phyloP scores from a whole-genome alignment of 2,113 vertebrate genomes.

The Brachypodius melanocephalos region DNA sequence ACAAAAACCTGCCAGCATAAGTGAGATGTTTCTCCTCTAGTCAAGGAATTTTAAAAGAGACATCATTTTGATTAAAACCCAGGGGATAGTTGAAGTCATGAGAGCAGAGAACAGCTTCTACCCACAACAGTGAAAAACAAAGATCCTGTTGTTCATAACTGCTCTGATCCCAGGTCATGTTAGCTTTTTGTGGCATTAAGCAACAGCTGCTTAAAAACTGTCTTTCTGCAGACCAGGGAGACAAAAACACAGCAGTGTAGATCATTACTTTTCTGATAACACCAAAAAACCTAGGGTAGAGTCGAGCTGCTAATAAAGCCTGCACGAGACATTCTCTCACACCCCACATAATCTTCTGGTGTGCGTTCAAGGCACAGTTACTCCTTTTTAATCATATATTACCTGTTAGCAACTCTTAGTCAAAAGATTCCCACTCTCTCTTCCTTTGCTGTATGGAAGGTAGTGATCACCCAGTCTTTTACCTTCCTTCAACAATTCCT shows the following conservation, averaged over 20 bases:
- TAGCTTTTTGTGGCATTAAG: constrained; percentile 21
- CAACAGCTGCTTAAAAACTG: neutral
- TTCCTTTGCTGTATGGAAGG: neutral
- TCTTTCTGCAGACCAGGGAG: neutral
- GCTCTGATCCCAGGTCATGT: constrained; percentile 23
- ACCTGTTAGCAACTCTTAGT: neutral
- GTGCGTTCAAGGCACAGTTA: constrained; percentile 2
- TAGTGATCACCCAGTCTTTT: neutral
- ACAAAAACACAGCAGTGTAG: constrained; percentile 34
- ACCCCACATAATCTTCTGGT: neutral
- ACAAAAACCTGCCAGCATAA: neutral
- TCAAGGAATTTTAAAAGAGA: neutral
- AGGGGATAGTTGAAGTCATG: neutral
- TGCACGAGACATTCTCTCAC: neutral
- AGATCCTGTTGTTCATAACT: constrained; percentile 11
- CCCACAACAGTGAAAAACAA: constrained; percentile 23
- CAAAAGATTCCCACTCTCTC: neutral
- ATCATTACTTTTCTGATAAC: constrained; percentile 36
- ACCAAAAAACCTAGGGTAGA: neutral
- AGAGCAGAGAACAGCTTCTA: neutral
- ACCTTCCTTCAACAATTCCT: neutral
- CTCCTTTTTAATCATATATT: constrained; percentile 30
- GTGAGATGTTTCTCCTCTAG: neutral
- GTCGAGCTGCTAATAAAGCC: constrained; percentile 35
- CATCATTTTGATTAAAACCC: constrained; percentile 13